Percentiles rank a stretch among this genome's conserved stretches.
Conservation (phyloP, 2,797 vertebrate species). For the Dryobates pubescens region DNA sequence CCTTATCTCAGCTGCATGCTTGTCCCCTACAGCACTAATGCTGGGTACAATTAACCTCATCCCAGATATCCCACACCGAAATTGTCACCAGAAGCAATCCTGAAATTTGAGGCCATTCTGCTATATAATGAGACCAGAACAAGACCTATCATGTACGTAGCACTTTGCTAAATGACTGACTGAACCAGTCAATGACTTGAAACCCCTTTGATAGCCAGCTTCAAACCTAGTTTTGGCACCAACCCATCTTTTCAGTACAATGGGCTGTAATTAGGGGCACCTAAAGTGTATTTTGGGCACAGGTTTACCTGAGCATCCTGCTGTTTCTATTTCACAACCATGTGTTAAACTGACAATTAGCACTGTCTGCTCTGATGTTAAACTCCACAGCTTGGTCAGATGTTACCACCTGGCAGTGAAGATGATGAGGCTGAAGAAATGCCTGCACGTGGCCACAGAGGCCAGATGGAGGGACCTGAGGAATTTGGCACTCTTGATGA, state of each 20-base stretch:
- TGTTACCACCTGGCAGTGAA: not conserved
- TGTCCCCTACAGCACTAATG: not conserved
- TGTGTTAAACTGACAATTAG: not conserved
- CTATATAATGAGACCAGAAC: not conserved
- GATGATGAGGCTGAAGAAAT: not conserved
- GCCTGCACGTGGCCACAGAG: not conserved
- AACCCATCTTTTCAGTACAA: not conserved
- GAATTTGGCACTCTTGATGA: conserved; percentile 11
- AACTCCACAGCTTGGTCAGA: not conserved
- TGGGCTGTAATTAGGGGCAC: not conserved
- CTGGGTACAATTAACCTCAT: not conserved
- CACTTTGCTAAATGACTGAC: not conserved
- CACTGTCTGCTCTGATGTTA: not conserved
- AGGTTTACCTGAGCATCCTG: not conserved
- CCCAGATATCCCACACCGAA: not conserved
- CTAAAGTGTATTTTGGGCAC: not conserved
- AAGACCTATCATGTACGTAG: not conserved
- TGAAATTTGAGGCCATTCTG: conserved; percentile 1
- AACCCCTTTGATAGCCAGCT: not conserved
- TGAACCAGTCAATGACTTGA: not conserved
- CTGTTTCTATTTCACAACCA: not conserved
- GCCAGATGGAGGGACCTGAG: conserved; percentile 50
- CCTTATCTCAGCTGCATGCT: not conserved
- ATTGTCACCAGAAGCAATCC: not conserved
- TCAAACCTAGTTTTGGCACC: not conserved